phyloP scores from a whole-genome alignment of 2,797 vertebrate species.

The Ispidina picta region DNA sequence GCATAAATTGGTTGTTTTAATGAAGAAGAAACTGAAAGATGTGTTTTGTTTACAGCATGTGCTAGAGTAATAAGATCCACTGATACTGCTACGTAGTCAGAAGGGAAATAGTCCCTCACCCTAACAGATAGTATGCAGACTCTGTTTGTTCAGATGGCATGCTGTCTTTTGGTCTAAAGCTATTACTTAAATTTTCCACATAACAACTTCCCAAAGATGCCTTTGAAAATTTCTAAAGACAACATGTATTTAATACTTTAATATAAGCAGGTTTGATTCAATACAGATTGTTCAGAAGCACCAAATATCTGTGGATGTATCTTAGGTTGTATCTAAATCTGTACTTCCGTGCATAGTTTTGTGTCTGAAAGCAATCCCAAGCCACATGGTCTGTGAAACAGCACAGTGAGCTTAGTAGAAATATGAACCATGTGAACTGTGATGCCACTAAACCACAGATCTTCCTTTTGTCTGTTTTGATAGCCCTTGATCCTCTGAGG shows the following conservation, averaged over 20 bases:
- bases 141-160: constrained; percentile 79
- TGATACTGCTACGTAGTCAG: constrained; percentile 28
- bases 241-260: constrained; percentile 81
- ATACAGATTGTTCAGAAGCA: constrained; percentile 73
- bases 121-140: constrained; percentile 32
- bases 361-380: constrained; percentile 72
- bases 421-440: constrained; percentile 80
- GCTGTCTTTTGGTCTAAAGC: constrained; percentile 65
- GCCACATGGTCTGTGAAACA: constrained; percentile 65
- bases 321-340: constrained; percentile 79
- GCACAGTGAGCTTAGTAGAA: constrained; percentile 75
- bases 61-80: neutral
- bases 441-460: constrained; percentile 70
- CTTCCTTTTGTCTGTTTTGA: constrained; percentile 79
- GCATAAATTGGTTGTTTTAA: neutral
- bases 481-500: constrained; percentile 68
- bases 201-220: constrained; percentile 77
- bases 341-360: constrained; percentile 77
- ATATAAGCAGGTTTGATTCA: constrained; percentile 78
- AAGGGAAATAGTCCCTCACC: constrained; percentile 49
- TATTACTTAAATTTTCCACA: constrained; percentile 75
- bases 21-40: constrained; percentile 34
- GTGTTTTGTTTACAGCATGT: constrained; percentile 12
- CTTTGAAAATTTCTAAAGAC: constrained; percentile 78
- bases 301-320: constrained; percentile 70